These are phyloP conservation scores for Myrmophylax atrothorax DNA, from an alignment of 2,113 vertebrate species.

Conservation along the genomic window DNA sequence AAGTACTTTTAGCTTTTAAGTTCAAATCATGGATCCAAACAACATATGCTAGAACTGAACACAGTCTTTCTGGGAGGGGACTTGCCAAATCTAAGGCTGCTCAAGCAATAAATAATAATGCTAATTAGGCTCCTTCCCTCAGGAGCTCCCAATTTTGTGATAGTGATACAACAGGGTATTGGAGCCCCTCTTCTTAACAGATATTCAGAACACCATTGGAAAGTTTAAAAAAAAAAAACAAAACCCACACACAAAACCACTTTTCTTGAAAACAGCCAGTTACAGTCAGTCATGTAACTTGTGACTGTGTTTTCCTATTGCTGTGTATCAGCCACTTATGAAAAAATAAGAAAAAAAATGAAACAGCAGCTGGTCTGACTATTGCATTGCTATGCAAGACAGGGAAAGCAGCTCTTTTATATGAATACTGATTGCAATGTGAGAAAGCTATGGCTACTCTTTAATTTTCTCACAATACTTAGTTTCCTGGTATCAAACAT, in stretches of 20 bases:
- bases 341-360: background rate
- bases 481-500: slow-evolving; percentile 22
- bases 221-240: background rate
- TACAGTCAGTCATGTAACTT: background rate
- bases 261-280: background rate
- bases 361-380: slow-evolving; percentile 13
- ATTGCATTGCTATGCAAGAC: background rate
- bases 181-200: background rate
- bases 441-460: background rate
- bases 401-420: background rate
- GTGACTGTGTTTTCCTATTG: background rate
- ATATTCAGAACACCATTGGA: background rate
- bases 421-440: background rate
- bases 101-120: slow-evolving; percentile 49
- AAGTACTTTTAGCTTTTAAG: slow-evolving; percentile 50
- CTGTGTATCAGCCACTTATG: background rate
- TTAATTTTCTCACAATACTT: slow-evolving; percentile 6
- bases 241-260: background rate
- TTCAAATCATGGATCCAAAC: slow-evolving; percentile 50
- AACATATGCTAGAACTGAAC: slow-evolving; percentile 52
- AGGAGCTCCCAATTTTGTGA: slow-evolving; percentile 6
- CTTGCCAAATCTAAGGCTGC: slow-evolving; percentile 42
- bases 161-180: background rate
- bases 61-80: slow-evolving; percentile 16
- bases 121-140: slow-evolving; percentile 46